Evolutionary conservation across 2,888 invertebrate genomes (phyloP), one percentile per base, ranked within the genome.

Genomic region (Lasioglossum oenotherae): DNA sequence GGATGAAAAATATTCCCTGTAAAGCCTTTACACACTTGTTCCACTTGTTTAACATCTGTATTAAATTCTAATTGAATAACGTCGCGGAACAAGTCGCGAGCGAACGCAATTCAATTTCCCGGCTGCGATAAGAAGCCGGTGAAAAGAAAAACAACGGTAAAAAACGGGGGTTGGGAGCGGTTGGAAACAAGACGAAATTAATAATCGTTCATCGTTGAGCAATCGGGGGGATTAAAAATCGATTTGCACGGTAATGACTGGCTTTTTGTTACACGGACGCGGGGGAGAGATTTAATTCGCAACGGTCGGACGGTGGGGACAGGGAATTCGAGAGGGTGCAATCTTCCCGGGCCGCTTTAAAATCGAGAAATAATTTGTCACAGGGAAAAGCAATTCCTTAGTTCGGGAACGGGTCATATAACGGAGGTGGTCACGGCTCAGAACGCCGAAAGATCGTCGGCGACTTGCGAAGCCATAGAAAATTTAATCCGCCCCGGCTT

Each of bases 401-500:
- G n/a, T 57, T 57, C 53, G 38, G 46, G 75, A 27, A 71, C 31
- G 35, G 73, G 53, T 31, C 53, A 19, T 38, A 14, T 69, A 27
- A 72, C 71, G 64, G 35, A 41, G 72, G 38, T 46, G 73, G 78
- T 72, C 74, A 75, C 67, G 35, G 53, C 69, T 69, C 60, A 10
- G 73, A 41, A 78, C 78, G 82, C 53, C 49, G 71, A 60, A 78
- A 77, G 81, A 74, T 84, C 77, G 85, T 60, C 69, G 74, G 12
- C 53, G 85, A 71, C 77, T 73, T 12, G 77, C 76, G 88, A 84
- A 81, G 72, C 86, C 79, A 35, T 81, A 81, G 87, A 87, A 86
- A 87, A 88, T 88, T 87, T 88, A 87, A 88, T 88, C 81, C 87
- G 72, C 74, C 41, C 80, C 49, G 76, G 44, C 71, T 82, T 80